Percentiles rank a stretch among this genome's conserved stretches.
These are phyloP conservation scores for Bombus pyrosoma DNA, from an alignment of 1,140 invertebrate species.

Conservation along the genomic window DNA sequence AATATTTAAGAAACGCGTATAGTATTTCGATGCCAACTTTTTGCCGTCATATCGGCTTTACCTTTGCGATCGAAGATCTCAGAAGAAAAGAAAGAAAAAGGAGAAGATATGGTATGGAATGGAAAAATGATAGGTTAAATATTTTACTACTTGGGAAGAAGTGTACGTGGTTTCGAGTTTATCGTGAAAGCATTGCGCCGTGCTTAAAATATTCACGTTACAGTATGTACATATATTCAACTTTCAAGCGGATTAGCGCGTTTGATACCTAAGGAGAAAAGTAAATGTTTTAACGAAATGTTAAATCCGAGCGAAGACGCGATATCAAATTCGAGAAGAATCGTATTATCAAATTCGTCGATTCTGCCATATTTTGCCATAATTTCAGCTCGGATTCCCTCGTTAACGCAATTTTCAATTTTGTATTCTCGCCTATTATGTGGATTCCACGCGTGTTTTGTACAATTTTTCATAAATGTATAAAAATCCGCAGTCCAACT, in stretches of 20 bases:
- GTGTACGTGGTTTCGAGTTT: neutral
- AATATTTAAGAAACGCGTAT: neutral
- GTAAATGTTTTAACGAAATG: neutral
- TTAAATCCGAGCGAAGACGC: neutral
- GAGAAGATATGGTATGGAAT: neutral
- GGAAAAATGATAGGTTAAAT: neutral
- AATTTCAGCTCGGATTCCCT: neutral
- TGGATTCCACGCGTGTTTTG: no score
- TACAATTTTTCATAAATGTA: no score
- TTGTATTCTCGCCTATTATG: no score
- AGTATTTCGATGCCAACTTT: neutral
- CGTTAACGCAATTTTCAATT: no score
- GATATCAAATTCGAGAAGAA: neutral
- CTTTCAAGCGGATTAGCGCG: neutral
- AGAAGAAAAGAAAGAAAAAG: no score
- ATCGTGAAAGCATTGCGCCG: neutral
- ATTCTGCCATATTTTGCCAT: neutral
- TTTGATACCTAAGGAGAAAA: neutral
- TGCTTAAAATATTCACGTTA: neutral
- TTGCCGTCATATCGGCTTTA: neutral
- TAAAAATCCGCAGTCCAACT: no score
- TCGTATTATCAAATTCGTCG: neutral
- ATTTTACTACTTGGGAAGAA: neutral
- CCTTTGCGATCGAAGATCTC: neutral
- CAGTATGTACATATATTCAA: neutral